Base-by-base conservation (phyloP, 2,113 vertebrate species). In the Numida meleagris region DNA sequence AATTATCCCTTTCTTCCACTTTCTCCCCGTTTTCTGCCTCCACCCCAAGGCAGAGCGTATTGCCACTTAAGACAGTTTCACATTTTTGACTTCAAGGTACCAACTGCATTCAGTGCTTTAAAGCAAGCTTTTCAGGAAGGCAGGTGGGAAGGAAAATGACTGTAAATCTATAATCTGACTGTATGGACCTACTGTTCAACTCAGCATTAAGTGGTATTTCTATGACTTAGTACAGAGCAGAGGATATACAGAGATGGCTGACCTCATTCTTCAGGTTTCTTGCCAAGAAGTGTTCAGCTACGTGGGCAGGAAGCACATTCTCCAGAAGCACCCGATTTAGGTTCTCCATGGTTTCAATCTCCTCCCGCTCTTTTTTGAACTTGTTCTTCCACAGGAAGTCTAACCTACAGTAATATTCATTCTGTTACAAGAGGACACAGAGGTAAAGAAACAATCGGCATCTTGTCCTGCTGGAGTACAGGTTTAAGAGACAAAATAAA, bases 331-430 rank as follows among this genome's bases (percentile, higher is more conserved):
- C 99, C 1, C 99, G 98, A 96, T 99, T 99, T 71, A 99, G 98
- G 95, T 99, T 99, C 97, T 99, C 99, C 99, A 99, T 99, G 43
- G 99, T 99, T 95, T 99, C 99, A 78, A 99, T 99, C 98, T 99
- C 99, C 97, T 99, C 99, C 29, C 99, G 99, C 96, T 99, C 99
- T 98, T 99, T 99, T 98, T 99, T 99, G 98, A 99, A 99, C 97
- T 99, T 99, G 98, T 99, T 99, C 98, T 99, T 99, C 99, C 99
- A 99, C 77, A 99, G 98, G 98, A 99, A 99, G 98, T 99, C 99
- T 98, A 99, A 99, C 99, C 99, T 99, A 99, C 99, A 99, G 99
- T 99, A 99, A 99, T 99, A 99, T 99, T 99, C 99, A 99, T 99
- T 99, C 99, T 99, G 99, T 99, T 99, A 99, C 98, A 99, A 98